Conservation (phyloP, 1,140 invertebrate species). For the Delia radicum region DNA sequence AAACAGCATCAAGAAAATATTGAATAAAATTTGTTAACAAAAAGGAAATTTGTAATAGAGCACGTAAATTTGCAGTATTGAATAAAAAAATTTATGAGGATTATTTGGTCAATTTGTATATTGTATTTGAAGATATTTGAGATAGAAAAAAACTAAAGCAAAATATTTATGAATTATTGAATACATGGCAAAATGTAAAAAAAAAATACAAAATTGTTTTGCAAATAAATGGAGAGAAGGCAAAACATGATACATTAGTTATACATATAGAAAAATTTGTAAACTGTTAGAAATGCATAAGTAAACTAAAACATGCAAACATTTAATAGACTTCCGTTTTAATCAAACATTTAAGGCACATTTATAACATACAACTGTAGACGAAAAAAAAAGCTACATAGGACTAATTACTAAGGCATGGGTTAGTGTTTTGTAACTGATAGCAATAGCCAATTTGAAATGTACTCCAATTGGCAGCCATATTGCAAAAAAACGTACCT, state of each 20-base stretch:
- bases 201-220: neutral
- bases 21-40: neutral
- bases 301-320: neutral
- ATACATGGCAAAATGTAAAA: neutral
- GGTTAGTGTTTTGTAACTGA: neutral
- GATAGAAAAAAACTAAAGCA: neutral
- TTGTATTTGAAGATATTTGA: neutral
- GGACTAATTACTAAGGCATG: neutral
- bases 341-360: neutral
- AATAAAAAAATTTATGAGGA: neutral
- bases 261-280: too few species aligned
- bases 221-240: too few species aligned
- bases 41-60: neutral
- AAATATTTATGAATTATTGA: conserved; percentile 2
- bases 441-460: neutral
- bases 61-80: neutral
- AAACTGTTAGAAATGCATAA: too few species aligned
- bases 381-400: neutral
- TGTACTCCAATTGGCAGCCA: too few species aligned
- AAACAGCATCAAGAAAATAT: neutral
- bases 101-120: neutral
- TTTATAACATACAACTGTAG: neutral
- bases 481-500: too few species aligned
- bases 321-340: neutral
- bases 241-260: too few species aligned